Evolutionary conservation across 2,888 invertebrate species (phyloP), one percentile per base, ranked within the genome.

Genomic region (Microctonus aethiopoides): DNA sequence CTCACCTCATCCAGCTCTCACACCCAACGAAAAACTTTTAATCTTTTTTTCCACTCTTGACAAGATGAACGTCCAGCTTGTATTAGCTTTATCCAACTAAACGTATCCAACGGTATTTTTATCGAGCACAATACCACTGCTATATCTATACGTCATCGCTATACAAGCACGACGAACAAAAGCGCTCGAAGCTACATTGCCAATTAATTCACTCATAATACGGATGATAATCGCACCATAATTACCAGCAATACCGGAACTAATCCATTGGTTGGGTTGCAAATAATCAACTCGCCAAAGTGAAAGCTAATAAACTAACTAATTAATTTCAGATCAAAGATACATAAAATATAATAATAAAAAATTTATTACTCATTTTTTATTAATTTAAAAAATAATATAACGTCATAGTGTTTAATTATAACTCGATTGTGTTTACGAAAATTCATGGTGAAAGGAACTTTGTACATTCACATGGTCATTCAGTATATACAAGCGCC

Each of bases 351-450:
- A 54, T 36, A 10, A 32, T 24, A 26, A 7, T 32, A n/a, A n/a
- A n/a, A n/a, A n/a, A n/a, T n/a, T n/a, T n/a, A n/a, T n/a, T n/a
- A n/a, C n/a, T n/a, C n/a, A n/a, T n/a, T n/a, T n/a, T n/a, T n/a
- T n/a, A n/a, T n/a, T n/a, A n/a, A n/a, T n/a, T n/a, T n/a, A n/a
- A n/a, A n/a, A n/a, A n/a, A n/a, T n/a, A n/a, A n/a, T n/a, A n/a
- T n/a, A n/a, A n/a, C n/a, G n/a, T n/a, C n/a, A n/a, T n/a, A n/a
- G n/a, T n/a, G n/a, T n/a, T n/a, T n/a, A n/a, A n/a, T n/a, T n/a
- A 39, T 39, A 39, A n/a, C n/a, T 13, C 13, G 13, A 73, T 74
- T 77, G 78, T 79, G 81, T 82, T 82, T 83, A 83, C 83, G 83
- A 80, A 83, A 82, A 83, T 83, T 76, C 77, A 32, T 41, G 70